Base-by-base conservation (phyloP, 1,140 invertebrate genomes). In the Formica selysi region DNA sequence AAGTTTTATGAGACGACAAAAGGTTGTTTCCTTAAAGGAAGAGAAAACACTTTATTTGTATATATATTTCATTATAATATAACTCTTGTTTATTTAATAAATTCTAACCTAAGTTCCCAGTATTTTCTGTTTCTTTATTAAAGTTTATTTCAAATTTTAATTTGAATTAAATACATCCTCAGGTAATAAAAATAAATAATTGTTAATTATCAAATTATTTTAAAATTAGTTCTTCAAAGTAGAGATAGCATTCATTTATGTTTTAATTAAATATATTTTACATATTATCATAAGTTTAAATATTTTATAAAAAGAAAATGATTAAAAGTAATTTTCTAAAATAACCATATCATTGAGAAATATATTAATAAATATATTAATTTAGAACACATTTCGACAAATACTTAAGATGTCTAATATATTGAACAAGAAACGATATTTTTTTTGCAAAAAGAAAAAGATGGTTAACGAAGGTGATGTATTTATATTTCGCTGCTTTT, bases 191-290 rank as follows among this genome's bases (percentile, higher is more conserved):
- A n/a, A 68, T 48, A 70, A 70, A 51, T n/a, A 54, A n/a, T 65
- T 38, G 13, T 10, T 71, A 32, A n/a, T 54, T 73, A 54, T 8
- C 32, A 54, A 74, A 38, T 13, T 36, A 38, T 38, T 38, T 59
- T 16, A 8, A 59, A 59, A 59, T 19, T 32, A 32, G 0, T 59
- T 38, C 2, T 38, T 59, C 16, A 29, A 59, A n/a, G 22, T 36
- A 16, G 11, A 26, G 6, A 74, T 4, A 57, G 3, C 32, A 26
- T 0, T 13, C 3, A 73, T n/a, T 3, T 38, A 76, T 22, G 1
- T 38, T 19, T 36, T 36, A 59, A 61, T 74, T 76, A 76, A 62
- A 5, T 6, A 76, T n/a, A 0, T 13, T 8, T n/a, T 62, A 76
- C 26, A 62, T 44, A 32, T 70, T 54, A 54, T 13, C 5, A 76